Evolutionary conservation across 2,797 vertebrate species (phyloP).

Genomic region (Ptychobarbus kaznakovi): DNA sequence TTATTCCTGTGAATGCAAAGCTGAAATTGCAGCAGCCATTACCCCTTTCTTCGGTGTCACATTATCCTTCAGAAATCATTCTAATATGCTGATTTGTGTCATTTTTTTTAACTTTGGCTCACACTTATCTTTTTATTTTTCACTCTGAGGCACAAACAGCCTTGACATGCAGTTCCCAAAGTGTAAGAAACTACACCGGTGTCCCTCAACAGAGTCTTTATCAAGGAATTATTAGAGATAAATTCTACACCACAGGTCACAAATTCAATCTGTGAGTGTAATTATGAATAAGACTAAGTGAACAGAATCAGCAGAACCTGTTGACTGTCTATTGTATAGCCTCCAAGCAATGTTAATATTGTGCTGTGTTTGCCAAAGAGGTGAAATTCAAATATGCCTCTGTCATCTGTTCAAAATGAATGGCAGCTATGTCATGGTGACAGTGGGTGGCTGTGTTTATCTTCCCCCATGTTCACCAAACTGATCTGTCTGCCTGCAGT

Average conservation of each 20-base stretch:
- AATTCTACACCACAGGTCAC: slow-evolving; percentile 23
- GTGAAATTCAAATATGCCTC: slow-evolving; percentile 21
- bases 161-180: slow-evolving; percentile 4
- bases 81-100: background rate
- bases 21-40: background rate
- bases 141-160: background rate
- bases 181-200: slow-evolving; percentile 13
- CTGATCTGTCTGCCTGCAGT: slow-evolving; percentile 36
- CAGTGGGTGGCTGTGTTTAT: slow-evolving; percentile 1
- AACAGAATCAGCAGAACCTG: slow-evolving; percentile 28
- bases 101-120: background rate
- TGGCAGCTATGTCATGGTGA: slow-evolving; percentile 21
- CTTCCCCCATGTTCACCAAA: background rate
- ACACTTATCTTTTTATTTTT: background rate
- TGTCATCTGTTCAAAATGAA: slow-evolving; percentile 33
- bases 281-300: slow-evolving; percentile 10
- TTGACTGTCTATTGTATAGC: slow-evolving; percentile 26
- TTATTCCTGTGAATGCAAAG: background rate
- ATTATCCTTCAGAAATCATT: background rate
- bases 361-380: slow-evolving; percentile 31
- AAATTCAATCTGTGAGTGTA: slow-evolving; percentile 1
- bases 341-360: slow-evolving; percentile 23
- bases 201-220: slow-evolving; percentile 27
- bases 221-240: slow-evolving; percentile 6
- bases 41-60: background rate